Evolutionary conservation across 2,888 invertebrate genomes (phyloP).

Genomic region (Drosophila leonis): DNA sequence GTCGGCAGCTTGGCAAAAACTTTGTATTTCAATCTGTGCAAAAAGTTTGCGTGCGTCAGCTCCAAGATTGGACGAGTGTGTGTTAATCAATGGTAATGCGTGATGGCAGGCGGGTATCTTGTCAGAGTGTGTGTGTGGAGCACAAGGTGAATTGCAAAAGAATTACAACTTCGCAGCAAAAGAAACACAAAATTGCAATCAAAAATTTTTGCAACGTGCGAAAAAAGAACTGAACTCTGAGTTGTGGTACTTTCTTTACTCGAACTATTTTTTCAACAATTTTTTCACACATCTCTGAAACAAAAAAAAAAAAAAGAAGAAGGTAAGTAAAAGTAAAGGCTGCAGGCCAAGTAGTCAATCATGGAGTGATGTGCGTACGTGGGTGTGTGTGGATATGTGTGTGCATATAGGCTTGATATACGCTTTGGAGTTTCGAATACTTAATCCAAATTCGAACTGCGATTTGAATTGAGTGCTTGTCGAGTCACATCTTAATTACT

Average conservation of each 20-base stretch:
- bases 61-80: slow-evolving; percentile 66
- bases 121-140: not conserved
- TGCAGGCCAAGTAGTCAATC: slow-evolving; percentile 14
- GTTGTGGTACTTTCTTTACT: slow-evolving; percentile 27
- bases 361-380: not conserved
- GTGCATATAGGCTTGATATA: not conserved
- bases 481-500: slow-evolving; percentile 61
- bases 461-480: slow-evolving; percentile 23
- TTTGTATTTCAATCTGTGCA: slow-evolving; percentile 78
- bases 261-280: not conserved
- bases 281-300: not conserved
- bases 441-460: slow-evolving; percentile 28
- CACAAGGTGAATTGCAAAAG: slow-evolving; percentile 56
- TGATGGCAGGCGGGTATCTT: slow-evolving; percentile 57
- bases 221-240: slow-evolving; percentile 21
- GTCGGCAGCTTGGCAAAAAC: slow-evolving; percentile 61
- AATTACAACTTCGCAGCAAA: slow-evolving; percentile 43
- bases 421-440: slow-evolving; percentile 1
- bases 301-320: not conserved
- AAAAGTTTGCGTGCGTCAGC: slow-evolving; percentile 61
- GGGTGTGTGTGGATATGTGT: not conserved
- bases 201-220: slow-evolving; percentile 54
- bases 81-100: slow-evolving; percentile 80
- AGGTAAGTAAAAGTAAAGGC: slow-evolving; percentile 15
- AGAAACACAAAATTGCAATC: slow-evolving; percentile 75